Evolutionary conservation across 2,113 vertebrate species (phyloP).

Genomic region (Hippocampus abdominalis): DNA sequence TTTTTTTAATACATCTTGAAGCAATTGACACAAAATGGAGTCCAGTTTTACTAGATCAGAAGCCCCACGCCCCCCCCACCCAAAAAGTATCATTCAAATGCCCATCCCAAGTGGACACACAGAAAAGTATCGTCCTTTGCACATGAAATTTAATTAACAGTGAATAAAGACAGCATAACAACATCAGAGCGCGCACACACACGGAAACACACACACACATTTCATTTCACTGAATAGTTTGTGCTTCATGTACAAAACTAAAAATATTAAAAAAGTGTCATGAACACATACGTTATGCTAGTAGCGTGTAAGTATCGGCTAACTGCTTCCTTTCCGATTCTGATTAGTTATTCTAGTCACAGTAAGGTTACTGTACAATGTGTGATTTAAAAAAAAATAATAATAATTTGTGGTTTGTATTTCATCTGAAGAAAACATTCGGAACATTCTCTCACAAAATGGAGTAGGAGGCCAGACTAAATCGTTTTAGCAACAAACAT

Average conservation of each 20-base stretch:
- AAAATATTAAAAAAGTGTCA: constrained; percentile 9
- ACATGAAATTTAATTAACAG: neutral
- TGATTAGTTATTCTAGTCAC: neutral
- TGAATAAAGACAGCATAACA: constrained; percentile 18
- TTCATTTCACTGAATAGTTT: constrained; percentile 21
- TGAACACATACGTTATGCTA: constrained; percentile 21
- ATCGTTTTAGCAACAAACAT: neutral
- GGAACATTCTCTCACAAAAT: neutral
- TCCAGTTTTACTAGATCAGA: too few relatives aligned
- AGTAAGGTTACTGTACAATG: neutral
- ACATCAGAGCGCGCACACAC: neutral
- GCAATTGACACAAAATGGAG: neutral
- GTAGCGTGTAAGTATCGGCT: constrained; percentile 12
- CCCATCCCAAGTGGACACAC: neutral
- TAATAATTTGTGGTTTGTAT: neutral
- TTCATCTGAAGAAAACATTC: neutral
- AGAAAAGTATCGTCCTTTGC: constrained; percentile 11
- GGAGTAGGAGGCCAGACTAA: neutral
- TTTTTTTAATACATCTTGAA: neutral
- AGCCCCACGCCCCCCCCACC: too few relatives aligned
- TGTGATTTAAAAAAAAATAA: neutral
- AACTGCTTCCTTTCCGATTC: neutral
- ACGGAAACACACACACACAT: constrained; percentile 6
- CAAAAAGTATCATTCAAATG: neutral
- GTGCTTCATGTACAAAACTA: constrained; percentile 43